Conservation (phyloP, 2,113 vertebrate species). For the Lamprotornis superbus region DNA sequence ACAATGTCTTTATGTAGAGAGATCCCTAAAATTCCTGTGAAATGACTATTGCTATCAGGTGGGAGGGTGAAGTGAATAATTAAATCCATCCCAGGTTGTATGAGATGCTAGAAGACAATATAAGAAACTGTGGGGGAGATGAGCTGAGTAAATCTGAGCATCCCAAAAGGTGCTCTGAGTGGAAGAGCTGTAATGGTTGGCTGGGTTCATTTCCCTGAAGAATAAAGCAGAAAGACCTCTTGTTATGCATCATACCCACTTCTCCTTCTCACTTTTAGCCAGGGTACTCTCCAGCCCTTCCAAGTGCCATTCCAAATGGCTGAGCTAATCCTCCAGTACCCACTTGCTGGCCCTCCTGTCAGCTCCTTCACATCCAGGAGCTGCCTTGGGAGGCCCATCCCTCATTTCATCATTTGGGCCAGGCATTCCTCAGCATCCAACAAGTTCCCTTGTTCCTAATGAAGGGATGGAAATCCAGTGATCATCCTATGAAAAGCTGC, state of each 20-base stretch:
- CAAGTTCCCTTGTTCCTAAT: slow-evolving; percentile 47
- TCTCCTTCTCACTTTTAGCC: slow-evolving; percentile 61
- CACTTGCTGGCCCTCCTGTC: neutral
- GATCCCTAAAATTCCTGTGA: neutral
- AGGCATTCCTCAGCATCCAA: slow-evolving; percentile 38
- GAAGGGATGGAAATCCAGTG: neutral
- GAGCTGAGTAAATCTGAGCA: neutral
- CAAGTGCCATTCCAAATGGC: slow-evolving; percentile 34
- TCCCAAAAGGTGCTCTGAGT: neutral
- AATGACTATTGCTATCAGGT: neutral
- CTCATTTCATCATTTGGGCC: slow-evolving; percentile 43
- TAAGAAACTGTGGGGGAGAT: neutral
- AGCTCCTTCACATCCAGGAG: neutral
- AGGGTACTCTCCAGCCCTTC: slow-evolving; percentile 51
- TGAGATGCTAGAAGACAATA: neutral
- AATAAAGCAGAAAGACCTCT: neutral
- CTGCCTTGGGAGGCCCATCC: slow-evolving; percentile 47
- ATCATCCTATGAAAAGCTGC: neutral
- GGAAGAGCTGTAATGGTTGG: neutral
- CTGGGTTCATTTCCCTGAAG: neutral
- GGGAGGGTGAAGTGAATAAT: neutral
- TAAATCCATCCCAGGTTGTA: neutral
- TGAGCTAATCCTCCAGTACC: slow-evolving; percentile 51
- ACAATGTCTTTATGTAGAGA: neutral
- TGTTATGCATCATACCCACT: neutral